Evolutionary conservation across 2,888 invertebrate genomes (phyloP), one percentile per base, ranked within the genome.

Genomic region (Trichogramma dendrolimi): DNA sequence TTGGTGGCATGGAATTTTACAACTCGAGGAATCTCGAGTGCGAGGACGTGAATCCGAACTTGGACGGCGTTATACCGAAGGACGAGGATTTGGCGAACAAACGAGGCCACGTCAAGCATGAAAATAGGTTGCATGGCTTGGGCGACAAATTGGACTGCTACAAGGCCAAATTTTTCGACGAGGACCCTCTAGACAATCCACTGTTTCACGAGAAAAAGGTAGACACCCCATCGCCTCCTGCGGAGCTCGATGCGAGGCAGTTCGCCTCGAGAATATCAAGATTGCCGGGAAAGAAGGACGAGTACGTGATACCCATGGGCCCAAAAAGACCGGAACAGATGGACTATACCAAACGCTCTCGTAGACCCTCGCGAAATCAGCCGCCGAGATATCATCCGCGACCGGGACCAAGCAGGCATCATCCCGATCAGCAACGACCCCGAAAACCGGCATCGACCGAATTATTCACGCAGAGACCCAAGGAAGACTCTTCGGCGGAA

Each of bases 121-220:
- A 74, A 6, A 80, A 80, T 0, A 81, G 88, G 60, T 77, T 91
- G 0, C 79, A 79, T 64, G 85, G 86, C 2, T 78, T 91, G 38
- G 90, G 90, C 0, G 86, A 88, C 67, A 87, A 88, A 80, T 86
- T 91, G 27, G 86, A 88, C 67, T 91, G 91, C 71, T 84, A 88
- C 41, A 89, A 88, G 76, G 81, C 81, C 0, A 89, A 89, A 79
- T 90, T 87, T 74, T 91, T 91, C 74, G 91, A 89, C 1, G 81
- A 83, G 63, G 84, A 90, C 75, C 91, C 91, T 1, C 77, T 91
- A 59, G 90, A 90, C 68, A 90, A 86, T 79, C 90, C 90, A 0
- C 81, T 91, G 68, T 91, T 91, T 70, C 68, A 73, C 46, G 81
- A 82, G 55, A 73, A 76, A 53, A 60, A 69, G 10, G 71, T 80